phyloP scores from a whole-genome alignment of 2,888 invertebrate species.

The Athalia cordata region DNA sequence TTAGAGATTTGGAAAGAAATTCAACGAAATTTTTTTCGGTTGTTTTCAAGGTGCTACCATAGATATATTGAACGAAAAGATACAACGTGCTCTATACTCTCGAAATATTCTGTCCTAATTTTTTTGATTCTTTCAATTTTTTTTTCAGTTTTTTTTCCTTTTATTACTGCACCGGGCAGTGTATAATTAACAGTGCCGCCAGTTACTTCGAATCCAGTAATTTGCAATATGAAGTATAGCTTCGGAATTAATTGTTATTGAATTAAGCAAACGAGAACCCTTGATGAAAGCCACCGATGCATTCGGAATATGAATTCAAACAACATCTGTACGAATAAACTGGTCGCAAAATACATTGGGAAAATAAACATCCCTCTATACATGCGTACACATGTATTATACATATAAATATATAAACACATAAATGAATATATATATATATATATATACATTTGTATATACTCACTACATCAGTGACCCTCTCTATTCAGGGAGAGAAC shows the following conservation, averaged over 20 bases:
- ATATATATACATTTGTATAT: no score
- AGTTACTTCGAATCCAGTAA: constrained; percentile 67
- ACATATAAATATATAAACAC: no score
- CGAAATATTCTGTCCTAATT: no score
- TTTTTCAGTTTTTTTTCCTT: background rate
- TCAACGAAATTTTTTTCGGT: no score
- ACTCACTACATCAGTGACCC: background rate
- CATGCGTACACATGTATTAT: no score
- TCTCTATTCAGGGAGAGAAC: constrained; percentile 25
- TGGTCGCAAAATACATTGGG: constrained; percentile 6
- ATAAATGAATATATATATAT: no score
- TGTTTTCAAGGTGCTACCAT: no score
- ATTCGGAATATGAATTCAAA: constrained; percentile 49
- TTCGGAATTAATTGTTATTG: constrained; percentile 69
- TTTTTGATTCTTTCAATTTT: background rate
- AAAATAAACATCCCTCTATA: constrained; percentile 19
- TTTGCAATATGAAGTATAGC: constrained; percentile 66
- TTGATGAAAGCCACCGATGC: constrained; percentile 62
- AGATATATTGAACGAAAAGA: no score
- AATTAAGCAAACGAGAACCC: constrained; percentile 66
- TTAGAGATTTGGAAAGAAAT: no score
- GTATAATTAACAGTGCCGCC: constrained; percentile 15
- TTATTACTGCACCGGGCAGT: no score
- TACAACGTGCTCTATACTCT: no score
- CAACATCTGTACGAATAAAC: constrained; percentile 26